Conservation (phyloP, 1,140 invertebrate genomes). For the Sweltsa coloradensis region DNA sequence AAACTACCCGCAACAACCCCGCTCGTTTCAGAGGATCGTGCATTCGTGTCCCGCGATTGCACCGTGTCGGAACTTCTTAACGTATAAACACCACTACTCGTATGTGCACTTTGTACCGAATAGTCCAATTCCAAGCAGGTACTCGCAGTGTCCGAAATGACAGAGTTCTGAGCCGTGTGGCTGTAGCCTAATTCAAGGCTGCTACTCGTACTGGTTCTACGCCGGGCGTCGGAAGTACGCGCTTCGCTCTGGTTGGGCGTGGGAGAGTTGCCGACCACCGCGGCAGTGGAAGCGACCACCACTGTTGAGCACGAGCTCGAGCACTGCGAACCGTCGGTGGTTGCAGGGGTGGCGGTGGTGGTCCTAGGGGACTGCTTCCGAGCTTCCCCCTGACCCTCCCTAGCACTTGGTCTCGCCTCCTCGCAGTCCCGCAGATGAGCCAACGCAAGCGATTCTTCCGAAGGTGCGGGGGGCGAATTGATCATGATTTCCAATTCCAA, state of each 20-base stretch:
- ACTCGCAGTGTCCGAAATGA: conserved; percentile 47
- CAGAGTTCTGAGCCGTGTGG: conserved; percentile 70
- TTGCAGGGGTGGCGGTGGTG: conserved; percentile 23
- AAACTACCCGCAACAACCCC: conserved; percentile 29
- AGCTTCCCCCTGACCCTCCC: too few relatives aligned
- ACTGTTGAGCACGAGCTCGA: conserved; percentile 72
- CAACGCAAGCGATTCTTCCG: conserved; percentile 58
- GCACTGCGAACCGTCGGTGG: conserved; percentile 55
- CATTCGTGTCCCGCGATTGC: conserved; percentile 22
- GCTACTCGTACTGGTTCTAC: conserved; percentile 48
- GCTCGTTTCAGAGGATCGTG: conserved; percentile 33
- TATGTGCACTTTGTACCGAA: conserved; percentile 34
- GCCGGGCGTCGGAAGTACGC: conserved; percentile 26
- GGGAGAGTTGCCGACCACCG: background rate
- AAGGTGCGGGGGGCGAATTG: conserved; percentile 52
- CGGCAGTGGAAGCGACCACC: conserved; percentile 37
- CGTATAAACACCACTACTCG: conserved; percentile 35
- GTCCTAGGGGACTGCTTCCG: background rate
- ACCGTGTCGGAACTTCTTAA: conserved; percentile 36
- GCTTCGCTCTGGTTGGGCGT: conserved; percentile 13
- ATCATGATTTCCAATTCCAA: conserved; percentile 64
- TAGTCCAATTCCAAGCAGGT: conserved; percentile 38
- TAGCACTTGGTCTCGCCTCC: conserved; percentile 7
- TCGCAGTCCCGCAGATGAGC: conserved; percentile 51
- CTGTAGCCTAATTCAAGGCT: conserved; percentile 68